Evolutionary conservation across 2,113 vertebrate species (phyloP), one percentile per base, ranked within the genome.

Genomic region (Hirundichthys speculiger): DNA sequence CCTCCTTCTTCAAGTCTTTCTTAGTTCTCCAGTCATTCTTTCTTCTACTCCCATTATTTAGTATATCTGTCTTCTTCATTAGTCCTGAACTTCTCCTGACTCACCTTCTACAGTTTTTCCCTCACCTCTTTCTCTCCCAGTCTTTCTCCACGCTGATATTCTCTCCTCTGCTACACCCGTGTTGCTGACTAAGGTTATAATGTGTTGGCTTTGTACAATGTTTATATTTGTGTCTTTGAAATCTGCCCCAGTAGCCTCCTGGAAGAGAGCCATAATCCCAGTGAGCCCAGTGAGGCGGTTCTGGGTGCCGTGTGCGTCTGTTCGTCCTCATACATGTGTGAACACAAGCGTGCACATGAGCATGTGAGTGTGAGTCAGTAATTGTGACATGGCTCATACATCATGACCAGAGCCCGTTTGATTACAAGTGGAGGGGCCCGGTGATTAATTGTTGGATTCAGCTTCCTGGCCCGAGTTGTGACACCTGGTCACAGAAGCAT

Each of bases 401-500:
- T 98, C 95, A 96, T 90, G 93, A 93, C 82, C 91, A 92, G 94
- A 92, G 95, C 94, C 94, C 92, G 95, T 97, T 96, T 98, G 95
- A 97, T 96, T 96, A 95, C 96, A 95, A 95, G 94, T 94, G 93
- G 94, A 95, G 95, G 94, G 89, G 95, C 94, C 90, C 92, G 87
- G 95, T 97, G 96, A 98, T 98, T 98, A 97, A 98, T 98, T 93
- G 95, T 92, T 85, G 94, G 94, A 96, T 96, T 96, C 95, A 96
- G 95, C 95, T 94, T 95, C 95, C 95, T 96, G 94, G 95, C 95
- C 95, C 93, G 94, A 95, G 94, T 92, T 82, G 87, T 88, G 96
- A 97, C 96, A 96, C 95, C 93, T 95, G 95, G 96, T 97, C 95
- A 97, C 96, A 95, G 95, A n/a, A 98, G 96, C 95, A 95, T 96